Base-by-base conservation (phyloP, 2,113 vertebrate genomes). In the Hyaena hyaena region DNA sequence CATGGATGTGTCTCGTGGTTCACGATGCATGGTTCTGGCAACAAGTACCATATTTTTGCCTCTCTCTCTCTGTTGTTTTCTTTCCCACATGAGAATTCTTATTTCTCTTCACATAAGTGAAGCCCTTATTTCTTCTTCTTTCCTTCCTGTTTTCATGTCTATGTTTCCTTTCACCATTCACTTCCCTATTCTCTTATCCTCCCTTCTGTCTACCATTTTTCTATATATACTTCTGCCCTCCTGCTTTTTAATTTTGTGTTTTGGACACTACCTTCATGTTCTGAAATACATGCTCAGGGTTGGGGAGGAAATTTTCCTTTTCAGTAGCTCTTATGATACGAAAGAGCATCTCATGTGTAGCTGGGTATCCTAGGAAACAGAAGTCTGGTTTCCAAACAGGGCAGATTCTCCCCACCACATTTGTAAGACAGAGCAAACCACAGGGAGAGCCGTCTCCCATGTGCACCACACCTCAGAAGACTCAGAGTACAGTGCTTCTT, bases 361-460 rank as follows among this genome's bases (percentile, higher is more conserved):
- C 9, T 81, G 97, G 71, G 98, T 99, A 96, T 98, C 98, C 98
- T 98, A 98, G 98, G 98, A 99, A 98, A 99, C 98, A 58, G 92
- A 98, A 65, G 17, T 95, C 0, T 6, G 90, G 93, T 97, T 98
- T 97, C 96, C 97, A 96, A 97, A 97, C 87, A 84, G 90, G 97
- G 83, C 85, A 89, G 93, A 95, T 61, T 97, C 95, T 96, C 87
- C 96, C 95, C 96, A 87, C 69, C 4, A 9, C 96, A 97, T 96
- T 96, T 97, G n/a, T 90, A 53, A 1, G 96, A 96, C 95, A 96
- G 68, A 81, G 15, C 12, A 79, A 97, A 98, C 92, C 91, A 66
- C 81, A 87, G 35, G 31, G 48, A 35, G 17, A 68, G 63, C 68
- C 19, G 58, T 85, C 19, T 97, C 92, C 97, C 97, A 97, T 98